These are phyloP conservation scores for Florisuga fusca DNA, from an alignment of 2,797 vertebrate species.

Conservation along the genomic window DNA sequence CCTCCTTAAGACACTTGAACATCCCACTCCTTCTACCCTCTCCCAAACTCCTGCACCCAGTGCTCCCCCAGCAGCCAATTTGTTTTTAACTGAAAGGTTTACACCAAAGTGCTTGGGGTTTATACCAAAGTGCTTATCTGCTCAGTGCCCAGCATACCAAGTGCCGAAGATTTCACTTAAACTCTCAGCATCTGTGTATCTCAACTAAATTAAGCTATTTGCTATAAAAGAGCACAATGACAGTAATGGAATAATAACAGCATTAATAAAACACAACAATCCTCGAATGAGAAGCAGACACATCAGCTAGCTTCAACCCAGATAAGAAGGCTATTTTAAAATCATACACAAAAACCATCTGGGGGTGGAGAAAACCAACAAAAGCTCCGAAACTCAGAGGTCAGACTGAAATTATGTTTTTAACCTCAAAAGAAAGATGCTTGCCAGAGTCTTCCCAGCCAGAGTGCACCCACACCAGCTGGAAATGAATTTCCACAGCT, in stretches of 20 bases:
- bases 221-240: constrained; percentile 77
- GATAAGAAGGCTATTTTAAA: constrained; percentile 68
- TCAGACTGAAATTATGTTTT: constrained; percentile 67
- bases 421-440: constrained; percentile 63
- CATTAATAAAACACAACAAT: constrained; percentile 79
- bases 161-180: constrained; percentile 75
- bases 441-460: constrained; percentile 37
- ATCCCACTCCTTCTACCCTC: neutral
- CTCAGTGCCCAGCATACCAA: constrained; percentile 61
- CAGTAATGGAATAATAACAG: constrained; percentile 80
- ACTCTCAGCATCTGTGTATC: constrained; percentile 74
- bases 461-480: neutral
- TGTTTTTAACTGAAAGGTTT: constrained; percentile 53
- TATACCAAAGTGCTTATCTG: constrained; percentile 47
- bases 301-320: constrained; percentile 63
- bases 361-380: constrained; percentile 67
- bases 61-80: neutral
- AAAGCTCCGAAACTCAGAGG: constrained; percentile 52
- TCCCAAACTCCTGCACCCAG: neutral
- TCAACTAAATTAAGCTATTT: constrained; percentile 78
- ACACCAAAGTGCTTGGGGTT: constrained; percentile 31
- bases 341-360: constrained; percentile 64
- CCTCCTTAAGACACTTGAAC: neutral
- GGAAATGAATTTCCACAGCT: constrained; percentile 46
- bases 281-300: constrained; percentile 53